Percentiles rank a stretch among this genome's conserved stretches.
phyloP scores from a whole-genome alignment of 2,888 invertebrate genomes.

The Arctia plantaginis region DNA sequence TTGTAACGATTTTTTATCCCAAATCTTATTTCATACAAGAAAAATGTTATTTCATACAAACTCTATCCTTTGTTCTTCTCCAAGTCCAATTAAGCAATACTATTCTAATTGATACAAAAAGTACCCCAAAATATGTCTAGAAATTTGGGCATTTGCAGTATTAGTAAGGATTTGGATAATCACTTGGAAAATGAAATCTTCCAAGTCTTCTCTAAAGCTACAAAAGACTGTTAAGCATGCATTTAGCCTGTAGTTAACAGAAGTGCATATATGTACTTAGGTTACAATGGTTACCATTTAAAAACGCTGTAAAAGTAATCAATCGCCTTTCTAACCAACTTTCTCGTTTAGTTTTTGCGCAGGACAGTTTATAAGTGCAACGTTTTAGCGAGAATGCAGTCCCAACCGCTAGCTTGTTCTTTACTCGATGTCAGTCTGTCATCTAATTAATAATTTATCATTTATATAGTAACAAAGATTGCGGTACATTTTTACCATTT shows the following conservation, averaged over 20 bases:
- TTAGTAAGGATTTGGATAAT: background rate
- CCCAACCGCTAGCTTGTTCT: conserved; percentile 34
- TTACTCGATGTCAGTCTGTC: conserved; percentile 51
- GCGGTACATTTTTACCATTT: conserved; percentile 9
- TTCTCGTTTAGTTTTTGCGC: conserved; percentile 54
- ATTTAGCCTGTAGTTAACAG: background rate
- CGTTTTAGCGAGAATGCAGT: conserved; percentile 52
- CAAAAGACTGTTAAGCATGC: background rate
- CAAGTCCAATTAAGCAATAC: background rate
- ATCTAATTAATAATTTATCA: conserved; percentile 64
- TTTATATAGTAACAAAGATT: conserved; percentile 44
- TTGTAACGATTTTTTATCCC: too few species aligned
- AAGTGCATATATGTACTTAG: background rate
- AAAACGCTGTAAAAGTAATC: conserved; percentile 22
- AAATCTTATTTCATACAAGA: too few species aligned
- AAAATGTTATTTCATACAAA: background rate
- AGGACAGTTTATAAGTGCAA: conserved; percentile 43
- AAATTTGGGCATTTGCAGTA: background rate
- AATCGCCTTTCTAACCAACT: conserved; percentile 45
- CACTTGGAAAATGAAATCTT: background rate
- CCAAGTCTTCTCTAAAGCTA: background rate
- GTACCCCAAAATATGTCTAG: background rate
- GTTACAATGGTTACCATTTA: conserved; percentile 9
- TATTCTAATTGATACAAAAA: background rate
- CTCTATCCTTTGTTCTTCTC: background rate